Percentiles rank a stretch among this genome's conserved stretches.
phyloP scores from a whole-genome alignment of 2,113 vertebrate genomes.

The Anoplopoma fimbria region DNA sequence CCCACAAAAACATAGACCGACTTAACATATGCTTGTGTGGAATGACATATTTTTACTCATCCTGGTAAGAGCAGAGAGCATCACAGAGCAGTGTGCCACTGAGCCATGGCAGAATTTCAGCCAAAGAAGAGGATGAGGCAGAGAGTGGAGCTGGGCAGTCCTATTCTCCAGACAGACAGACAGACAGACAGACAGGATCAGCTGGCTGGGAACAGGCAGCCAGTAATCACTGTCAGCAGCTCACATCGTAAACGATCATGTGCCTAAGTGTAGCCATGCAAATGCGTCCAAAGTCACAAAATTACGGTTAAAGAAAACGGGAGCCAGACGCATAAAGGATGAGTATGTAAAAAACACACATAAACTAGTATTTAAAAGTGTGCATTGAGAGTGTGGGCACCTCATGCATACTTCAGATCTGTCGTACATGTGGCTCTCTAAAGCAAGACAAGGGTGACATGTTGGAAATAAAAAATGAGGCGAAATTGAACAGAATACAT shows the following conservation, averaged over 20 bases:
- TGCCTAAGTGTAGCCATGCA: conserved; percentile 15
- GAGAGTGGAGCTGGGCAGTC: conserved; percentile 10
- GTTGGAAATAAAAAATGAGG: too few species aligned
- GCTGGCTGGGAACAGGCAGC: conserved; percentile 18
- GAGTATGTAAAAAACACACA: too few species aligned
- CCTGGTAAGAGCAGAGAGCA: conserved; percentile 10
- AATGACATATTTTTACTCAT: not conserved
- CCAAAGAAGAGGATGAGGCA: conserved; percentile 22
- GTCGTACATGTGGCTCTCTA: not conserved
- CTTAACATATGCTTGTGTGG: not conserved
- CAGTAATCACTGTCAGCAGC: conserved; percentile 43
- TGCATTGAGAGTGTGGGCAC: too few species aligned
- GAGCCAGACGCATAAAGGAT: too few species aligned
- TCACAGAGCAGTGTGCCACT: conserved; percentile 3
- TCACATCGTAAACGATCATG: conserved; percentile 3
- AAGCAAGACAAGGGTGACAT: too few species aligned
- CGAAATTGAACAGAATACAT: too few species aligned
- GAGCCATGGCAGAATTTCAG: conserved; percentile 22
- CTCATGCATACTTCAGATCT: not conserved
- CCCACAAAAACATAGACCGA: not conserved
- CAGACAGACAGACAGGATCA: conserved; percentile 34
- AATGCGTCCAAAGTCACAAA: conserved; percentile 5
- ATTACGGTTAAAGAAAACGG: not conserved
- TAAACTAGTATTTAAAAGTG: not conserved
- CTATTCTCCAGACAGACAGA: conserved; percentile 14